Base-by-base conservation (phyloP, 2,888 invertebrate species). In the Dastarcus helophoroides region DNA sequence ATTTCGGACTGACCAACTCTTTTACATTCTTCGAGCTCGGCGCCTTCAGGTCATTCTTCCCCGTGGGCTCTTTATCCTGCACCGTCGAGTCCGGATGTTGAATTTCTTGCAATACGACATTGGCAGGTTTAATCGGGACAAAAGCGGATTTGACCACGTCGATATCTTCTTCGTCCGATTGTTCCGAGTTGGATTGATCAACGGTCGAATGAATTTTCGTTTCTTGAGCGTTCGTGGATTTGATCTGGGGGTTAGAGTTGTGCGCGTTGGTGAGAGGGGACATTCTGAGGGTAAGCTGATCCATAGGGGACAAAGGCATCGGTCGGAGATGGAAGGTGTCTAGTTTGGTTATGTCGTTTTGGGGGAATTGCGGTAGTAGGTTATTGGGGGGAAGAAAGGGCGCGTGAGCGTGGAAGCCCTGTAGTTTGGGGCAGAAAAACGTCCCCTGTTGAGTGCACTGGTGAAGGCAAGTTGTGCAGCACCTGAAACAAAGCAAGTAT, bases 71-170 rank as follows among this genome's bases (percentile, higher is more conserved):
- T 36, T 63, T 64, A 41, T 68, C 73, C 16, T 61, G 64, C 19
- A 72, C 67, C 11, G 71, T 68, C 6, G 76, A 68, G 53, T 76
- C 73, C 1, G 74, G 71, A 30, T 71, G 71, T 43, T 71, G 69
- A 10, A 57, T 50, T 37, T 60, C 58, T 38, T 70, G 70, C 15
- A 72, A 50, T 40, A 70, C 63, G 2, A 71, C 61, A 43, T 67
- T 73, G 36, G 71, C 72, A 1, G 73, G 70, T 39, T 69, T 63
- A 30, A 76, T 75, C 12, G 79, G 77, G 27, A 76, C 74, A 57
- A 79, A 81, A 2, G 80, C 80, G 0, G 80, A 80, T 47, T 76
- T 77, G 0, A 80, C 80, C 13, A 80, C 80, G 49, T 79, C 80
- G 45, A 79, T 79, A 33, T 75, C 74, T 48, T 79, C 79, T 35